phyloP scores from a whole-genome alignment of 1,140 invertebrate genomes.

The Laupala kohalensis region DNA sequence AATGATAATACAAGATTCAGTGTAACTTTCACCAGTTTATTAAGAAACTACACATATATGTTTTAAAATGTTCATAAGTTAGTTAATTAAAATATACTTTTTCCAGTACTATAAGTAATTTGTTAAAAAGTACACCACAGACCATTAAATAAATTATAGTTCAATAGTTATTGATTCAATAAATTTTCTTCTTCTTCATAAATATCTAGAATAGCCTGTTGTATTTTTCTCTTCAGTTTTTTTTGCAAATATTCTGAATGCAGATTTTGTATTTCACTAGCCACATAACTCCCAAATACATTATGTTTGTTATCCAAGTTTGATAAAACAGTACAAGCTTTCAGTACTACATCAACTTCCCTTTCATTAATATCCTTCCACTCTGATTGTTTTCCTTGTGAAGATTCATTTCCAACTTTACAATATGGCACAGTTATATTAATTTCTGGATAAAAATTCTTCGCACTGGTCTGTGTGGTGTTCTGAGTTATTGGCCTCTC shows the following conservation, averaged over 20 bases:
- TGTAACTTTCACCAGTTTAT: too few relatives aligned
- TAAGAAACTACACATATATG: too few relatives aligned
- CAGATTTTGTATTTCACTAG: neutral
- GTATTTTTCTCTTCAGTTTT: neutral
- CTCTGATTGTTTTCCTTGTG: neutral
- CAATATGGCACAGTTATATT: neutral
- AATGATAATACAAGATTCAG: too few relatives aligned
- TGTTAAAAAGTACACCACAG: too few relatives aligned
- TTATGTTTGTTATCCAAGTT: neutral
- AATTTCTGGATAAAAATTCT: neutral
- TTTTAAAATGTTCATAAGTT: too few relatives aligned
- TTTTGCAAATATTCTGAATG: neutral
- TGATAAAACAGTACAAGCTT: neutral
- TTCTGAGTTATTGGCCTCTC: neutral
- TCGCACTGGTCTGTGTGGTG: neutral
- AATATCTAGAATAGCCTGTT: neutral
- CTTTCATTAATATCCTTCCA: neutral
- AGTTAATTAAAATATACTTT: too few relatives aligned
- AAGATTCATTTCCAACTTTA: neutral
- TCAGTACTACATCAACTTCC: neutral
- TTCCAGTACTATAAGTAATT: too few relatives aligned
- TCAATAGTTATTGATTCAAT: too few relatives aligned
- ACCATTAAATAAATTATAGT: too few relatives aligned
- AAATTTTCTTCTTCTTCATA: neutral
- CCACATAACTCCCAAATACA: neutral